Evolutionary conservation across 2,888 invertebrate genomes (phyloP).

Genomic region (Melangyna quadrimaculata): DNA sequence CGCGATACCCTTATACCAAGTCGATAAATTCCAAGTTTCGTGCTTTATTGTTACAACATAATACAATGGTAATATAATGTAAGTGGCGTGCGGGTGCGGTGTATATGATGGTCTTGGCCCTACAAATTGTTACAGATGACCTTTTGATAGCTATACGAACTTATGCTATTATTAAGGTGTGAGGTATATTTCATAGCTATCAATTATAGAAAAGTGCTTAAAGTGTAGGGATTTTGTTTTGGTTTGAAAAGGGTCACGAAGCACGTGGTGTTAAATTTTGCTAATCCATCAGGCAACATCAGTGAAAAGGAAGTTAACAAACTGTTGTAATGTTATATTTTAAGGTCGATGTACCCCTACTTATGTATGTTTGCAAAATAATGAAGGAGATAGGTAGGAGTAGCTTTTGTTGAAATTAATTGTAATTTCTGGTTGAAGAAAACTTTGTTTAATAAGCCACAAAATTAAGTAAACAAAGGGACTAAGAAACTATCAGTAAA

Average conservation of each 20-base stretch:
- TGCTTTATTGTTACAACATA: slow-evolving; percentile 6
- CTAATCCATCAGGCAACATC: not conserved
- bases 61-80: not conserved
- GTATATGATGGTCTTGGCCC: not conserved
- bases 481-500: no score
- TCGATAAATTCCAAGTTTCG: slow-evolving; percentile 11
- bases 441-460: no score
- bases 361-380: not conserved
- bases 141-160: not conserved
- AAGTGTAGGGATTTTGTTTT: not conserved
- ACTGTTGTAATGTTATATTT: not conserved
- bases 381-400: no score
- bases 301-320: not conserved
- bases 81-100: slow-evolving; percentile 15
- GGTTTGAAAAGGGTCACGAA: not conserved
- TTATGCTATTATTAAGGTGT: not conserved
- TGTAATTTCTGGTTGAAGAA: no score
- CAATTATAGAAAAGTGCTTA: not conserved
- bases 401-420: no score
- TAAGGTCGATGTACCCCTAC: not conserved
- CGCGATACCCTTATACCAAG: slow-evolving; percentile 14
- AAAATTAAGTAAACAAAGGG: no score
- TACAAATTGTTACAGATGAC: slow-evolving; percentile 18
- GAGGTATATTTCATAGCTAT: not conserved
- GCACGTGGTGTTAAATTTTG: not conserved